Conservation (phyloP, 2,888 invertebrate species). For the Chloroclysta siterata region DNA sequence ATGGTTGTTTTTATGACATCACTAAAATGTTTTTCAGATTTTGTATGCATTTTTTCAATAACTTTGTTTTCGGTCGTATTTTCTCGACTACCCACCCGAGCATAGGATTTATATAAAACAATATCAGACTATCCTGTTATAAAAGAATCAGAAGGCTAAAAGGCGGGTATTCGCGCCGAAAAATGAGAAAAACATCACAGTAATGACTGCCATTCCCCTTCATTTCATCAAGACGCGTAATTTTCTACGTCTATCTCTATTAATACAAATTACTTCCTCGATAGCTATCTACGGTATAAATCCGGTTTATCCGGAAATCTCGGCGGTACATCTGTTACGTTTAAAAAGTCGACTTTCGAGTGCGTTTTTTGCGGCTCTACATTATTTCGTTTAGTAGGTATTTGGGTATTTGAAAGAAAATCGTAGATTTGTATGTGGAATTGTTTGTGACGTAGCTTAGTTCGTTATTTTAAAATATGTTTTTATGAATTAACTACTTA, state of each 20-base stretch:
- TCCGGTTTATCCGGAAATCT: slow-evolving; percentile 29
- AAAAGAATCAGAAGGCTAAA: slow-evolving; percentile 9
- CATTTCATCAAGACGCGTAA: slow-evolving; percentile 32
- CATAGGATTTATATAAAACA: neutral
- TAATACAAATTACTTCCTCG: slow-evolving; percentile 40
- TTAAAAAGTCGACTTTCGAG: slow-evolving; percentile 24
- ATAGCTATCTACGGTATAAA: slow-evolving; percentile 39
- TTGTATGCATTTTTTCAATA: slow-evolving; percentile 13
- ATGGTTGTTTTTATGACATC: slow-evolving; percentile 35
- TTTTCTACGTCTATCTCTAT: slow-evolving; percentile 36
- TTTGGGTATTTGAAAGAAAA: neutral
- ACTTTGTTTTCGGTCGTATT: neutral
- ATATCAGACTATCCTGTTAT: neutral
- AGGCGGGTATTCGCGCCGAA: slow-evolving; percentile 5
- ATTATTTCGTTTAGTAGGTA: neutral
- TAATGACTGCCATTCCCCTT: slow-evolving; percentile 26
- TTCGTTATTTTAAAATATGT: too few species aligned
- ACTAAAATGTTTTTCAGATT: slow-evolving; percentile 16
- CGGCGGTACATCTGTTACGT: slow-evolving; percentile 24
- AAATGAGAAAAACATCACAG: slow-evolving; percentile 20
- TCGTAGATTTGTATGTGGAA: neutral
- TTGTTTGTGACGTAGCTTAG: neutral
- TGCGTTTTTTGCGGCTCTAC: slow-evolving; percentile 6
- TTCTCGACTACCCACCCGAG: neutral
- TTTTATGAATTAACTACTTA: too few species aligned